Evolutionary conservation across 2,888 invertebrate genomes (phyloP).

Genomic region (Callyntrura sp.): DNA sequence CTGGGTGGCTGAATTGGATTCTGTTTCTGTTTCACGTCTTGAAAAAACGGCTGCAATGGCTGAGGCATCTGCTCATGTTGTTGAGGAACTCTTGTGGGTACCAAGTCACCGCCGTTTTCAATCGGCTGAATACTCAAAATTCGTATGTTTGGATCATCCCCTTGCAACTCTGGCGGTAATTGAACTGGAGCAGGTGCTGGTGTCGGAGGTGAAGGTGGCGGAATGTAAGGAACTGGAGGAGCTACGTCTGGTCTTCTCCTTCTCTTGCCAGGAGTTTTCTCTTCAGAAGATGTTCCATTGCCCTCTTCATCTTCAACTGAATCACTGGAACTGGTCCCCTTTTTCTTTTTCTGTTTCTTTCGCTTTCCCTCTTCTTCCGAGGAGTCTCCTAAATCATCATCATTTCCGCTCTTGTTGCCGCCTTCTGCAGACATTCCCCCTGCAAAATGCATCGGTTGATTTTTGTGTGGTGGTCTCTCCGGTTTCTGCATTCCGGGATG

Average conservation of each 20-base stretch:
- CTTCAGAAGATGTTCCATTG: constrained; percentile 50
- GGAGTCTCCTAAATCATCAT: constrained; percentile 22
- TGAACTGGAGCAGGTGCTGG: constrained; percentile 1
- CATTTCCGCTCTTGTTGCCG: constrained; percentile 36
- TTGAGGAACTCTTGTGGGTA: constrained; percentile 15
- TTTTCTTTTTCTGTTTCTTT: constrained; percentile 28
- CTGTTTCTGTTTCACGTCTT: constrained; percentile 18
- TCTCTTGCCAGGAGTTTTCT: background rate
- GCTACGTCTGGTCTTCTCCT: background rate
- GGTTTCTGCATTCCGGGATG: constrained; percentile 8
- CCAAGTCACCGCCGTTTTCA: constrained; percentile 8
- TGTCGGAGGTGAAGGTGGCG: background rate
- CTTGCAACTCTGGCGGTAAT: constrained; percentile 10
- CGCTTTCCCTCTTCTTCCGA: constrained; percentile 40
- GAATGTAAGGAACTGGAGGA: background rate
- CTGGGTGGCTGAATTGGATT: constrained; percentile 57
- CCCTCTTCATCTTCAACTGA: constrained; percentile 35
- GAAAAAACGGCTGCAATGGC: constrained; percentile 30
- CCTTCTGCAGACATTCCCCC: background rate
- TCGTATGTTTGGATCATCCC: constrained; percentile 9
- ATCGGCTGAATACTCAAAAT: constrained; percentile 7
- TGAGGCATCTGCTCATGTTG: background rate
- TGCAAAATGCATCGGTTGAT: background rate
- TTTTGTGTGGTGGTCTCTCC: constrained; percentile 2
- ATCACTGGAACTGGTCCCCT: constrained; percentile 22